A percentile compares a stretch with the other conserved stretches of the same genome.
These are phyloP conservation scores for Misgurnus anguillicaudatus DNA, from an alignment of 2,113 vertebrate genomes.

Conservation along the genomic window DNA sequence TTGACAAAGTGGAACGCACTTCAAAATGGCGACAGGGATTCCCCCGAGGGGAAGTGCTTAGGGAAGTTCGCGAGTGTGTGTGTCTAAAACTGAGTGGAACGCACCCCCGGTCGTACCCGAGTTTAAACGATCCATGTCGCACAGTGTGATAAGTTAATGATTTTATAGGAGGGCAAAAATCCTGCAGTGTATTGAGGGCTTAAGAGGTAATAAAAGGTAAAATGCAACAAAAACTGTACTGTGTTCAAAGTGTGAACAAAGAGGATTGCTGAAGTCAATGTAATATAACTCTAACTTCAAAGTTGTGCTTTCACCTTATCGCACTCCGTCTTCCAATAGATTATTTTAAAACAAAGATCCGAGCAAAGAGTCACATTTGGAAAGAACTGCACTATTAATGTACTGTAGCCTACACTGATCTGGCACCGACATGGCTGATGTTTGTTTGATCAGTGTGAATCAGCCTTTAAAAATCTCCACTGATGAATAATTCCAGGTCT, in stretches of 20 bases:
- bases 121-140: too few species aligned
- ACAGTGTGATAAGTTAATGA: too few species aligned
- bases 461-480: neutral
- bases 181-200: too few species aligned
- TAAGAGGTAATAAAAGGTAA: neutral
- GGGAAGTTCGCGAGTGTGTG: too few species aligned
- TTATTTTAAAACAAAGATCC: constrained; percentile 54
- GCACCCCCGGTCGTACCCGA: too few species aligned
- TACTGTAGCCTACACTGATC: neutral
- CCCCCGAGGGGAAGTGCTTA: too few species aligned
- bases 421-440: too few species aligned
- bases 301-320: constrained; percentile 60
- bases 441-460: too few species aligned
- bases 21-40: too few species aligned
- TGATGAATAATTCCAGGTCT: constrained; percentile 15
- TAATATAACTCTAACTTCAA: constrained; percentile 65
- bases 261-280: constrained; percentile 56
- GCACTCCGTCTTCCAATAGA: constrained; percentile 42
- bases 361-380: constrained; percentile 54
- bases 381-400: constrained; percentile 26
- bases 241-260: constrained; percentile 59
- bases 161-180: too few species aligned
- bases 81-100: too few species aligned
- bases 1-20: too few species aligned
- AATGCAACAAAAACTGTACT: neutral